Evolutionary conservation across 2,888 invertebrate genomes (phyloP).

Genomic region (Baccha elongata): DNA sequence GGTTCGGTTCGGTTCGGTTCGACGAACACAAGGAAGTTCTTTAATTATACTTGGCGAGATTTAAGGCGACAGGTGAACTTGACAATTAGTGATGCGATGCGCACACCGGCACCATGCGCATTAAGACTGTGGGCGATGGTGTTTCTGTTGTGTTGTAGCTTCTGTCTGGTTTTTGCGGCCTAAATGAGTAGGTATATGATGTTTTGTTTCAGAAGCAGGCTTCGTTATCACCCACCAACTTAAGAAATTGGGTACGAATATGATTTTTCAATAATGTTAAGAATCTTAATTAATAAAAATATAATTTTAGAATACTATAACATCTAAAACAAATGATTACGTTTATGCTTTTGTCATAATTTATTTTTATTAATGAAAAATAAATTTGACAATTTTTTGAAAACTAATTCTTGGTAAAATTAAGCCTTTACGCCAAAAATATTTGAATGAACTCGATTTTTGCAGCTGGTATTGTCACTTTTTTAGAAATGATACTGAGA

Average conservation of each 20-base stretch:
- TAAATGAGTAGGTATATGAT: neutral
- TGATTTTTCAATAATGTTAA: neutral
- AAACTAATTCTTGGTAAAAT: too few species aligned
- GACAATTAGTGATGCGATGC: slow-evolving; percentile 70
- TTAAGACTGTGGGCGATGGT: slow-evolving; percentile 53
- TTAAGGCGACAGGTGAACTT: slow-evolving; percentile 73
- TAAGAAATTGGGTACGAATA: too few species aligned
- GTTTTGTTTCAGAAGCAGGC: neutral
- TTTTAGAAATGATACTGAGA: too few species aligned
- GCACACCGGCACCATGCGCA: slow-evolving; percentile 31
- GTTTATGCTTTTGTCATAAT: too few species aligned
- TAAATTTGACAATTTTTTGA: too few species aligned
- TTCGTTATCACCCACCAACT: neutral
- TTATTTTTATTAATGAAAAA: too few species aligned
- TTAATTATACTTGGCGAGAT: slow-evolving; percentile 62
- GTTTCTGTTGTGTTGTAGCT: neutral
- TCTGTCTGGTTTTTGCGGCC: slow-evolving; percentile 2
- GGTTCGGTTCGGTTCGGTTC: slow-evolving; percentile 25
- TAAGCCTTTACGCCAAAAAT: too few species aligned
- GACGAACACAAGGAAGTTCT: slow-evolving; percentile 70
- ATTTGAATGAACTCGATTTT: too few species aligned
- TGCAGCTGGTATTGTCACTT: too few species aligned
- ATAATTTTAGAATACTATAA: too few species aligned
- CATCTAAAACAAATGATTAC: too few species aligned
- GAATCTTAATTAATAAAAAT: neutral